Base-by-base conservation (phyloP, 2,888 invertebrate genomes). In the Helleia helle region DNA sequence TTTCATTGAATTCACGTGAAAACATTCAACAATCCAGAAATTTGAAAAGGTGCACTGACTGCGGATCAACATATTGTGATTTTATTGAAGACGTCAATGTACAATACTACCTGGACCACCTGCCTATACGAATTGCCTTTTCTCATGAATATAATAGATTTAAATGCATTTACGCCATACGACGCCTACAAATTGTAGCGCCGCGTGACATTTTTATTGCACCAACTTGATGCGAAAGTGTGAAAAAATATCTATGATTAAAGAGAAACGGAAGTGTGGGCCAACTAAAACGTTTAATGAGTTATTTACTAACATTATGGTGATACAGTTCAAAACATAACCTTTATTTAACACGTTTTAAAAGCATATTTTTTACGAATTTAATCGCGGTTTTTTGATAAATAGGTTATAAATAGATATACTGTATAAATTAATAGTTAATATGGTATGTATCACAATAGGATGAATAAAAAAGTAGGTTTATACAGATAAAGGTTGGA, bases 91-190 rank as follows among this genome's bases (percentile, higher is more conserved):
- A 51, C 47, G 50, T 69, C 63, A 71, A 76, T 66, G 59, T 65
- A 56, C 56, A n/a, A 56, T 62, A n/a, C 71, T 79, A 80, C 83
- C 81, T 81, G 79, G 56, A 52, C 49, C 77, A 79, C 79, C 81
- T 77, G 80, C 75, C 49, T 54, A n/a, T 36, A 46, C 43, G 38
- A 17, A 42, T 40, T 30, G 37, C 40, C 22, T 5, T 7, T 22
- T 22, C n/a, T n/a, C n/a, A n/a, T n/a, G 22, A 4, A 22, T 22
- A 4, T 5, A 22, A 2, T 8, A 18, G 4, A 18, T 22, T 22
- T 8, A 22, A 22, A n/a, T n/a, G n/a, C n/a, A n/a, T 22, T 22
- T 5, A 5, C 22, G 31, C 4, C 24, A 29, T 7, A 2, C 39
- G 26, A 39, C 36, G 52, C 55, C 54, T 24, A 59, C 58, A 64